Evolutionary conservation across 2,797 vertebrate species (phyloP), one percentile per base, ranked within the genome.

Genomic region (Pangasius sanitwongsei): DNA sequence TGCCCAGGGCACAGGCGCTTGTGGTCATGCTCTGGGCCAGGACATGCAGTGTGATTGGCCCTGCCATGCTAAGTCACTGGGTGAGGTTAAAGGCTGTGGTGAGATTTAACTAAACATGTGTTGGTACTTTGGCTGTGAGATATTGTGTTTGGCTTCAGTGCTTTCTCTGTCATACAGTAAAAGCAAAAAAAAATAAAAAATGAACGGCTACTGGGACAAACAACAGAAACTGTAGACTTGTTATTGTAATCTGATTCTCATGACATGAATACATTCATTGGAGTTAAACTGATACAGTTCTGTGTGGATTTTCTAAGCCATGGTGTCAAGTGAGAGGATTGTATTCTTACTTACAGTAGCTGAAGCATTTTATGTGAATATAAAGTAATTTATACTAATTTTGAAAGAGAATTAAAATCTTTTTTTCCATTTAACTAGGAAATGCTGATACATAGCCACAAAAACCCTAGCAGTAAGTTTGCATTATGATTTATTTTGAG

Each of bases 1-100:
- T 90, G 88, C 90, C 90, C 55, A 20, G 85, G 80, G 61, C 78
- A 63, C 77, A 87, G 87, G 83, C 86, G 84, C 81, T 88, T 90
- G 87, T 91, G 90, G 81, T 89, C 85, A 44, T 61, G 57, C 81
- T 48, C 61, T 70, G 86, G 81, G 61, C 70, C 83, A 23, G 25
- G 69, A 55, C 72, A 82, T 34, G 77, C 50, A 78, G 75, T 16
- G 37, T 67, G 59, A 85, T 87, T 69, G 81, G 48, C 86, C 69
- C 44, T 77, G 25, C 44, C 44, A 59, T 84, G 86, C 86, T 85
- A 41, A 87, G 59, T 80, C 87, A 89, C 87, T 78, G 83, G 87
- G 50, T 70, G 72, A 87, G 75, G 88, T 86, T 87, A 81, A 87
- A 82, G n/a, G 59, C 85, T 84, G 77, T 86, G 75, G n/a, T 86